Evolutionary conservation across 2,113 vertebrate species (phyloP).

Genomic region (Rhynchomys soricoides): DNA sequence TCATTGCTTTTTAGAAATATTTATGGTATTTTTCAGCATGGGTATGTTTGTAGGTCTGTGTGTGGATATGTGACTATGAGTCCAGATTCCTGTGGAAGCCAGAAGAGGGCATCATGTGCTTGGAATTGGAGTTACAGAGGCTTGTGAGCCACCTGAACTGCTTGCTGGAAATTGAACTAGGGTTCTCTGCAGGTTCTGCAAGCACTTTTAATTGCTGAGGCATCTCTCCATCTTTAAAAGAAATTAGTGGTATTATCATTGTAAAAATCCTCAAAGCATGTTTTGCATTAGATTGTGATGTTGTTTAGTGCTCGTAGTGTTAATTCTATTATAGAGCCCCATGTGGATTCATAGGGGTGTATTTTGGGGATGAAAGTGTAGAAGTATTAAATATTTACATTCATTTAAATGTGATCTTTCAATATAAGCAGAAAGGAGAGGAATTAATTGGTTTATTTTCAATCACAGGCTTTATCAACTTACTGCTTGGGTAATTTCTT

Average conservation of each 20-base stretch:
- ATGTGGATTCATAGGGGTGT: not conserved
- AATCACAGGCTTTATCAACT: constrained; percentile 34
- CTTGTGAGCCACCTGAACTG: not conserved
- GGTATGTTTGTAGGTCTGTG: not conserved
- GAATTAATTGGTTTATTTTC: constrained; percentile 48
- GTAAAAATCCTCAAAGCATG: not conserved
- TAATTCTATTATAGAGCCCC: constrained; percentile 45
- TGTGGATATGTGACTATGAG: not conserved
- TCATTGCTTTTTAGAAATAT: not conserved
- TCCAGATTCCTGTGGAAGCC: not conserved
- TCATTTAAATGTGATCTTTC: constrained; percentile 62
- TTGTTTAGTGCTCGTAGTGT: not conserved
- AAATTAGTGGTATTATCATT: constrained; percentile 1
- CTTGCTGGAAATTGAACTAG: not conserved
- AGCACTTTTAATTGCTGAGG: not conserved
- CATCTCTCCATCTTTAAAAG: not conserved
- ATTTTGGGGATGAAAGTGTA: constrained; percentile 66
- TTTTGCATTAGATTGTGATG: not conserved
- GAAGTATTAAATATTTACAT: constrained; percentile 67
- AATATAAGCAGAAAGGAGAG: constrained; percentile 14
- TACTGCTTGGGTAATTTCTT: constrained; percentile 64
- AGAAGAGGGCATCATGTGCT: not conserved
- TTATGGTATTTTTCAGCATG: not conserved
- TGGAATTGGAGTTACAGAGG: not conserved
- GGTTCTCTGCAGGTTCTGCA: not conserved